Evolutionary conservation across 2,113 vertebrate species (phyloP), one percentile per base, ranked within the genome.

Genomic region (Apteryx owenii): DNA sequence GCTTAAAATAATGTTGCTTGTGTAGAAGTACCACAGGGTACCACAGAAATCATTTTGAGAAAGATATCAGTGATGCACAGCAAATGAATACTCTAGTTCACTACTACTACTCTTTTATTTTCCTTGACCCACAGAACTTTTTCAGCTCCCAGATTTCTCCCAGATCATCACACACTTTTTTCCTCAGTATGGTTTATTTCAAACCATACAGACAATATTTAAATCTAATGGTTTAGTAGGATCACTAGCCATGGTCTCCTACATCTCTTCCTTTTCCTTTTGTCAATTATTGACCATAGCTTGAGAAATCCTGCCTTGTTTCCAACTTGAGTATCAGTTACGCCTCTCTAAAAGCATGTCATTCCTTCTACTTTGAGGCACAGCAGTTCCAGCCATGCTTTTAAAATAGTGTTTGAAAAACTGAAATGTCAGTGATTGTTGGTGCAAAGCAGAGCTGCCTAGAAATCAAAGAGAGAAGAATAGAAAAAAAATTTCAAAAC

Each of bases 321-420:
- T 85, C 54, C 23, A 44, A 1, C 23, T 46, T 62, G 12, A 58
- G 5, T 42, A 28, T n/a, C 38, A 72, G 40, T 16, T 71, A 64
- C 2, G 31, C 21, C 18, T 54, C 73, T 46, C 28, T 85, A 73
- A 88, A 95, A 88, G 12, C 3, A 3, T n/a, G 66, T 64, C 18
- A 11, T 62, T 71, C 31, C 70, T 12, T 40, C 85, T 64, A 31
- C 8, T 25, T 28, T 7, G 8, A 81, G 56, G 51, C 60, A 29
- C 42, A 28, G 31, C 46, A 89, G 79, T 26, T 31, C 54, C 61
- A 84, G n/a, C 22, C 23, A 73, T 6, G 51, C 44, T 90, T 90
- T 89, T 69, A 86, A 92, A 94, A 61, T 22, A 92, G 42, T 16
- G 56, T 90, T 94, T 94, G 90, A 97, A 96, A 93, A 88, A 90